phyloP scores from a whole-genome alignment of 1,140 invertebrate genomes.

The Anoplophora glabripennis region DNA sequence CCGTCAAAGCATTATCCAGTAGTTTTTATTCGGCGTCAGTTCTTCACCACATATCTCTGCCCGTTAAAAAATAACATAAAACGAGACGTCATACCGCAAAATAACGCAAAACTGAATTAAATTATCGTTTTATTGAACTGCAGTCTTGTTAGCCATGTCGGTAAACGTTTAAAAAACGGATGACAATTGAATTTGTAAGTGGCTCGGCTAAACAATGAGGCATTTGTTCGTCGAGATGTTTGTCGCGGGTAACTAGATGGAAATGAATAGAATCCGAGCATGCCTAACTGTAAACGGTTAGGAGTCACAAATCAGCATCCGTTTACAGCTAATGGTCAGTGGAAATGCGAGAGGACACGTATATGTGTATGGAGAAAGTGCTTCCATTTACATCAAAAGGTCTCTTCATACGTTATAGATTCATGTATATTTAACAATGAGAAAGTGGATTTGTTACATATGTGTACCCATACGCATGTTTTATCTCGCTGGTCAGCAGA shows the following conservation, averaged over 20 bases:
- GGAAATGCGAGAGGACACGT: slow-evolving; percentile 24
- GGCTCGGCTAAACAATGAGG: slow-evolving; percentile 13
- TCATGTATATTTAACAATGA: slow-evolving; percentile 33
- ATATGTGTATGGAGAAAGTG: slow-evolving; percentile 37
- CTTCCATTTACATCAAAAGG: slow-evolving; percentile 38
- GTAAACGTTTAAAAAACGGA: slow-evolving; percentile 14
- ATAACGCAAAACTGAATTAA: slow-evolving; percentile 18
- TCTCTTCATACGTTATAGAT: slow-evolving; percentile 38
- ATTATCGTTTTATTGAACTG: slow-evolving; percentile 17
- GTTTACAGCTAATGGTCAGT: slow-evolving; percentile 36
- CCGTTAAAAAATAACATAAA: slow-evolving; percentile 14
- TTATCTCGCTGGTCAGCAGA: too few relatives aligned
- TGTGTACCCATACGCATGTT: too few relatives aligned
- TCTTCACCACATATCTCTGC: slow-evolving; percentile 1
- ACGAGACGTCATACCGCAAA: slow-evolving; percentile 23
- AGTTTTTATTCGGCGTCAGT: slow-evolving; percentile 12
- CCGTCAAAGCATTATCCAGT: slow-evolving; percentile 15
- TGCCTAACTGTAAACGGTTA: neutral
- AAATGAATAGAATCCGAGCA: slow-evolving; percentile 8
- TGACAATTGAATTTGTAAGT: slow-evolving; percentile 13
- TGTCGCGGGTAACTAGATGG: slow-evolving; percentile 12
- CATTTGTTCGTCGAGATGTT: slow-evolving; percentile 13
- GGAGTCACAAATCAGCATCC: slow-evolving; percentile 18
- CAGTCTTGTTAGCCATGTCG: slow-evolving; percentile 13
- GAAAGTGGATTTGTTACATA: slow-evolving; percentile 28